These are phyloP conservation scores for Periplaneta americana DNA, from an alignment of 1,140 invertebrate species.

Conservation along the genomic window DNA sequence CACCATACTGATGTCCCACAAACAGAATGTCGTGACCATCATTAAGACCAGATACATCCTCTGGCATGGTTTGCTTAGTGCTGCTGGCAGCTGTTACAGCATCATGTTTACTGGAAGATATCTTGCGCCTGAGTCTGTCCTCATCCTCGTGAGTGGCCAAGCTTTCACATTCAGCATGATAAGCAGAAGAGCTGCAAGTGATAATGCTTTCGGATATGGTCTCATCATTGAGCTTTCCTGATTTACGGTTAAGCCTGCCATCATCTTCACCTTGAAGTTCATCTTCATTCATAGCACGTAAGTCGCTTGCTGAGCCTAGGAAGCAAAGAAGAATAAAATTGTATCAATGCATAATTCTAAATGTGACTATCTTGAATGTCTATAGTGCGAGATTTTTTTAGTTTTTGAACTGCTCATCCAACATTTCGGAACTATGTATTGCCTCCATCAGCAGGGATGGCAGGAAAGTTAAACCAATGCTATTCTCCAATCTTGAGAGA, in stretches of 20 bases:
- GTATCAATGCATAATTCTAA: too few species aligned
- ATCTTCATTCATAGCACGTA: constrained; percentile 50
- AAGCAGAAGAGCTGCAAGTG: constrained; percentile 61
- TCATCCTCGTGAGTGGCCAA: constrained; percentile 58
- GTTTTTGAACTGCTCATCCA: too few species aligned
- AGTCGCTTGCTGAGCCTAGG: constrained; percentile 56
- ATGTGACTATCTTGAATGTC: too few species aligned
- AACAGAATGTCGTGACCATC: constrained; percentile 38
- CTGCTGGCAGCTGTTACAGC: constrained; percentile 12
- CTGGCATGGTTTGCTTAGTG: constrained; percentile 20
- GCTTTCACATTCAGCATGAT: constrained; percentile 66
- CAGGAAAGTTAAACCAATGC: too few species aligned
- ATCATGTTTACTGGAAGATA: constrained; percentile 9
- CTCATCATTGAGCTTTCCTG: constrained; percentile 31
- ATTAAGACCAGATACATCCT: constrained; percentile 3
- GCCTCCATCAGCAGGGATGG: too few species aligned
- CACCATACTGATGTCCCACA: constrained; percentile 73
- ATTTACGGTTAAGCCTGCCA: neutral
- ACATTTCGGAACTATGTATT: too few species aligned
- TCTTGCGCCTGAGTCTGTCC: constrained; percentile 21
- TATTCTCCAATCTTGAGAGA: too few species aligned
- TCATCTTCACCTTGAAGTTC: constrained; percentile 47
- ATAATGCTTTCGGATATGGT: constrained; percentile 60
- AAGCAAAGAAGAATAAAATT: too few species aligned
- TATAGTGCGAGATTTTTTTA: too few species aligned